Conservation (phyloP, 2,113 vertebrate genomes). For the Nerophis ophidion region DNA sequence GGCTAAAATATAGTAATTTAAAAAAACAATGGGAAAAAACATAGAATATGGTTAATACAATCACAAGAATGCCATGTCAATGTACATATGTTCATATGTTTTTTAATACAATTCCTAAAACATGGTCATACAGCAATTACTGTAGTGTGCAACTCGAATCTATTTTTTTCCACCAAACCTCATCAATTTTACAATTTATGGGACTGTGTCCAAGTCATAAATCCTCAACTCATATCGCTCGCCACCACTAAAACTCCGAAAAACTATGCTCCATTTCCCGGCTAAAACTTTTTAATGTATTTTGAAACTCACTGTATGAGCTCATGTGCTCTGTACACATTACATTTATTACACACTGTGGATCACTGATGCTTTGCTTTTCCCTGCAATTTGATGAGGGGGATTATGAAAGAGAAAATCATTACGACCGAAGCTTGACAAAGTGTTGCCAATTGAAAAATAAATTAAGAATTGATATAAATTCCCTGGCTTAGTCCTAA, state of each 20-base stretch:
- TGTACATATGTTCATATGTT: no score
- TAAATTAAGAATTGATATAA: neutral
- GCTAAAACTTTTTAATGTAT: conserved; percentile 1
- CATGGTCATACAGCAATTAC: no score
- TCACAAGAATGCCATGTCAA: no score
- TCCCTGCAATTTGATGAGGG: neutral
- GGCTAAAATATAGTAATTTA: no score
- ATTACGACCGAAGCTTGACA: neutral
- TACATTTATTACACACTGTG: conserved; percentile 14
- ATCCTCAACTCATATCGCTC: neutral
- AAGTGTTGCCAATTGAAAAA: neutral
- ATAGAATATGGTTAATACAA: no score
- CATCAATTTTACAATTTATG: neutral
- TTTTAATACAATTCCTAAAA: no score
- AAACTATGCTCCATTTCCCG: neutral
- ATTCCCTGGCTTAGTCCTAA: neutral
- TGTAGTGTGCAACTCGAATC: no score
- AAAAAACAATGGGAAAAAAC: no score
- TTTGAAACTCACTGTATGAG: neutral
- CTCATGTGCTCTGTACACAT: neutral
- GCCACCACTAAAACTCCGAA: neutral
- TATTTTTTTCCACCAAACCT: no score
- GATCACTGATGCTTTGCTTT: conserved; percentile 12
- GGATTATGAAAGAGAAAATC: conserved; percentile 7
- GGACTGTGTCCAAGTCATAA: neutral